phyloP scores from a whole-genome alignment of 2,113 vertebrate species.

The Eidolon helvum region DNA sequence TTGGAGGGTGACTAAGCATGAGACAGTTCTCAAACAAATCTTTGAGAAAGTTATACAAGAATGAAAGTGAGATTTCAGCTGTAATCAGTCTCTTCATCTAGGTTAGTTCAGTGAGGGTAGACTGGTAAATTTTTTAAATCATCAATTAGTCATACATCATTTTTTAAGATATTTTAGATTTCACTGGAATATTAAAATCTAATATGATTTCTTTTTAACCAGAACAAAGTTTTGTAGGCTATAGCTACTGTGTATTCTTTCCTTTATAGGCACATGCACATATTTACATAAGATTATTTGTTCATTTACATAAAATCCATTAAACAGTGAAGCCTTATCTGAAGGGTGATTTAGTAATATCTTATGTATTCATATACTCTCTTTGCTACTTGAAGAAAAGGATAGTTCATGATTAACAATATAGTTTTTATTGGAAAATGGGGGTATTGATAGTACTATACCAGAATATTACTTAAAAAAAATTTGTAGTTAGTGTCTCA shows the following conservation, averaged over 20 bases:
- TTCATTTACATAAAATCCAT: neutral
- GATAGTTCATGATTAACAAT: neutral
- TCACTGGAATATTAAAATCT: slow-evolving; percentile 13
- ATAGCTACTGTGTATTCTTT: neutral
- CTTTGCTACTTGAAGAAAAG: neutral
- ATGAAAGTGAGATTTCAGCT: slow-evolving; percentile 39
- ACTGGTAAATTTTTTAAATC: slow-evolving; percentile 18
- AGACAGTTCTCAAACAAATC: slow-evolving; percentile 61
- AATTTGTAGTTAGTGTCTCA: neutral
- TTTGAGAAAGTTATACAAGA: slow-evolving; percentile 30
- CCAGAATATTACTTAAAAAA: neutral
- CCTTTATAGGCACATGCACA: neutral
- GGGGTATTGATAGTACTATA: neutral
- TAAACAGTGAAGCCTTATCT: neutral
- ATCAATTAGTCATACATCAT: neutral
- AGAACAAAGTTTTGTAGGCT: neutral
- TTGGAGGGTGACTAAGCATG: slow-evolving; percentile 73
- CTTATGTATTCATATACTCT: neutral
- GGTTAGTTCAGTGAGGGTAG: neutral
- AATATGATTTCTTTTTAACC: slow-evolving; percentile 12
- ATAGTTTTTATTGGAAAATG: neutral
- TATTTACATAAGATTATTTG: slow-evolving; percentile 3
- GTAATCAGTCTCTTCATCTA: slow-evolving; percentile 5
- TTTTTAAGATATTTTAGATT: slow-evolving; percentile 29
- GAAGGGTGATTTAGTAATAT: neutral